Conservation (phyloP, 2,888 invertebrate genomes). For the Lacanobia oleracea region DNA sequence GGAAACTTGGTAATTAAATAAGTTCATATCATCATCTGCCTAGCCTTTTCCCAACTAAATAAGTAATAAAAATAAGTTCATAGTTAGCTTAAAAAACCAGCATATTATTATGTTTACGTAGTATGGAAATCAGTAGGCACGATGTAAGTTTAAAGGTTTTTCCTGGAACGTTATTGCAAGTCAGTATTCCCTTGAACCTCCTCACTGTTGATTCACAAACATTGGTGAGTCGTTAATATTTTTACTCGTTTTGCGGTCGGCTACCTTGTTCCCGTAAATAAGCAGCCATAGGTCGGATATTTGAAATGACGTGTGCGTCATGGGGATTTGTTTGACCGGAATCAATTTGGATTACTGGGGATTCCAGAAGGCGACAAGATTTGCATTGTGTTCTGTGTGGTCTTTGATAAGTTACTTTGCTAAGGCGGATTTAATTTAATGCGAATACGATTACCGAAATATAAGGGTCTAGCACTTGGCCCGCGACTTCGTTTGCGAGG, state of each 20-base stretch:
- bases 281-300: neutral
- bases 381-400: slow-evolving; percentile 22
- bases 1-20: neutral
- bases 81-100: no score
- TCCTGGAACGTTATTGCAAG: slow-evolving; percentile 40
- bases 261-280: slow-evolving; percentile 31
- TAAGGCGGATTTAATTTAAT: no score
- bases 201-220: slow-evolving; percentile 33
- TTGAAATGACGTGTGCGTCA: slow-evolving; percentile 29
- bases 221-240: slow-evolving; percentile 9
- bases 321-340: slow-evolving; percentile 15
- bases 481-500: no score
- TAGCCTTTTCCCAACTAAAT: no score
- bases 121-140: neutral
- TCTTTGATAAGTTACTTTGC: no score
- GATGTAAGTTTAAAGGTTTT: neutral
- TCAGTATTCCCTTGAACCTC: slow-evolving; percentile 34
- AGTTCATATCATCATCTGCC: no score
- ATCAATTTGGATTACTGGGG: slow-evolving; percentile 17
- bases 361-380: slow-evolving; percentile 6
- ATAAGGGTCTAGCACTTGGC: no score
- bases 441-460: no score
- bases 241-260: slow-evolving; percentile 42
- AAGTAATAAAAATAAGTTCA: no score
- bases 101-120: no score